Conservation (phyloP, 2,888 invertebrate species). For the Acleris holmiana region DNA sequence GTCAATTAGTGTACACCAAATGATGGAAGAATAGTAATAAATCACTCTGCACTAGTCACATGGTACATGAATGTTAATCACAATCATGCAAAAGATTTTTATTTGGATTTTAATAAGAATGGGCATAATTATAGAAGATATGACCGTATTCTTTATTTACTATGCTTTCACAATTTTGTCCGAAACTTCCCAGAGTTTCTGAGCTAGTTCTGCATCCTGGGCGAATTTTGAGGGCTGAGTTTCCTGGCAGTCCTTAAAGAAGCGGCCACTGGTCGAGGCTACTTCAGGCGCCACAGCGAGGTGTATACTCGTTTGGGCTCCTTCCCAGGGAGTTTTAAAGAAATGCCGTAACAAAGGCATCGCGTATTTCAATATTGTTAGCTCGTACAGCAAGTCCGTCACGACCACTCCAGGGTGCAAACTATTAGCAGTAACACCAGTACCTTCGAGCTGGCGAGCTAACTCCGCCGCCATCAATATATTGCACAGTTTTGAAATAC, state of each 20-base stretch:
- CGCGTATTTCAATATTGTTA: neutral
- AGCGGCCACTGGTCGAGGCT: slow-evolving; percentile 78
- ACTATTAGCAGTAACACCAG: slow-evolving; percentile 90
- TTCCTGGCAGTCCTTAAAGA: slow-evolving; percentile 79
- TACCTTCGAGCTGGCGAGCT: slow-evolving; percentile 86
- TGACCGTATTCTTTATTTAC: neutral
- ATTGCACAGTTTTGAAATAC: slow-evolving; percentile 89
- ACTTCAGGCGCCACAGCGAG: slow-evolving; percentile 68
- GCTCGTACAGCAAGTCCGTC: slow-evolving; percentile 78
- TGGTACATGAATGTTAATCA: no score
- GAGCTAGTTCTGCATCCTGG: slow-evolving; percentile 65
- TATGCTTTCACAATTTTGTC: slow-evolving; percentile 19
- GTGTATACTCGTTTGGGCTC: slow-evolving; percentile 69
- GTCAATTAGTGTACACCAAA: no score
- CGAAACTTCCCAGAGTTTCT: slow-evolving; percentile 28
- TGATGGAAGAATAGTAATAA: no score
- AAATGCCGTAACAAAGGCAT: slow-evolving; percentile 15
- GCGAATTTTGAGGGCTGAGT: slow-evolving; percentile 63
- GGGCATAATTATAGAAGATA: no score
- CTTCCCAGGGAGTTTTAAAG: slow-evolving; percentile 37
- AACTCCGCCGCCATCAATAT: slow-evolving; percentile 90
- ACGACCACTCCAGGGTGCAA: slow-evolving; percentile 92
- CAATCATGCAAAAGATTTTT: no score
- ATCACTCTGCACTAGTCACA: no score
- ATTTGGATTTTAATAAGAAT: no score